Evolutionary conservation across 2,797 vertebrate species (phyloP).

Genomic region (Notolepis coatsorum): DNA sequence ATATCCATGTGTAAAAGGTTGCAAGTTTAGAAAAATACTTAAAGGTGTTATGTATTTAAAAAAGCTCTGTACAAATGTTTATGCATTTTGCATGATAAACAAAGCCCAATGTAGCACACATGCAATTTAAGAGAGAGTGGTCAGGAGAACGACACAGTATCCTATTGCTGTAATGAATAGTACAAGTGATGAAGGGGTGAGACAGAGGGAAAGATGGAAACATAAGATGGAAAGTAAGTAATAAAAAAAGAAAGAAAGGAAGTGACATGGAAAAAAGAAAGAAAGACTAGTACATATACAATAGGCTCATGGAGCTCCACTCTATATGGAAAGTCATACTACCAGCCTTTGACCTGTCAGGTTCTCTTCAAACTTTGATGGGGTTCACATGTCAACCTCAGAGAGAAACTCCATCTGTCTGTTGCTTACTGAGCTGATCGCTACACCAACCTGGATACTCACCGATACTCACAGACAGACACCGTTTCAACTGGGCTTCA

Average conservation of each 20-base stretch:
- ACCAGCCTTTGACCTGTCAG: conserved; percentile 48
- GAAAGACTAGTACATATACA: conserved; percentile 9
- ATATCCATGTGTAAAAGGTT: too few species aligned
- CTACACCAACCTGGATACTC: conserved; percentile 3
- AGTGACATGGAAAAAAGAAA: background rate
- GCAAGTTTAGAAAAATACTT: too few species aligned
- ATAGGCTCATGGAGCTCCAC: too few species aligned
- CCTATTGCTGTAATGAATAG: conserved; percentile 35
- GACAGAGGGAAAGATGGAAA: conserved; percentile 33
- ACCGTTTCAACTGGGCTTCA: background rate
- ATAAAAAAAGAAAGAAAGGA: background rate
- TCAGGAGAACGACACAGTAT: too few species aligned
- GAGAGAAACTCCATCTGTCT: conserved; percentile 49
- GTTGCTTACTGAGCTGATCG: conserved; percentile 25
- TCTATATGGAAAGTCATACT: conserved; percentile 17
- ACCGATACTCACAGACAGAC: background rate
- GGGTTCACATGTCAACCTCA: conserved; percentile 42
- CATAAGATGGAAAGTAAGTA: background rate
- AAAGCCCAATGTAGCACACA: too few species aligned
- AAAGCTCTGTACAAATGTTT: too few species aligned
- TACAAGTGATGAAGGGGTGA: background rate
- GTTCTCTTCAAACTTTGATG: conserved; percentile 74
- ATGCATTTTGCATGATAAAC: too few species aligned
- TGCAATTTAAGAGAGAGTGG: conserved; percentile 24
- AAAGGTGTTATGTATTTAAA: too few species aligned